These are phyloP conservation scores for Allacma fusca DNA, from an alignment of 2,888 invertebrate genomes.

Conservation along the genomic window DNA sequence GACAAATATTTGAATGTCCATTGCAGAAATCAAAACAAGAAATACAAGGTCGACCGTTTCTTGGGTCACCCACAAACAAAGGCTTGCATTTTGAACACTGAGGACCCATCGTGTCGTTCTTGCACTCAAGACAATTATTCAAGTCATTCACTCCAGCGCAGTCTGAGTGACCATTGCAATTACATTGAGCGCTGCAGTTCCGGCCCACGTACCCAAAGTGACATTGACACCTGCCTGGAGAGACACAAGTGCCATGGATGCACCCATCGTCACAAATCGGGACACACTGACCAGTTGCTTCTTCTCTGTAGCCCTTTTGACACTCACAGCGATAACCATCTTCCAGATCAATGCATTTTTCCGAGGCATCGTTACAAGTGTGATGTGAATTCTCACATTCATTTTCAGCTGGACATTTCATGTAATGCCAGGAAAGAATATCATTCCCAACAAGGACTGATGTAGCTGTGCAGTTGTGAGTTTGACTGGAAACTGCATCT, in stretches of 20 bases:
- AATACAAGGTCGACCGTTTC: constrained; percentile 81
- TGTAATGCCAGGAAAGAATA: constrained; percentile 79
- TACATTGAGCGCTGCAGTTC: constrained; percentile 92
- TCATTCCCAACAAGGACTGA: not conserved
- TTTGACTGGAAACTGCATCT: constrained; percentile 56
- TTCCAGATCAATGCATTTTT: constrained; percentile 84
- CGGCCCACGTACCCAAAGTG: constrained; percentile 94
- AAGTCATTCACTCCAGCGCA: constrained; percentile 87
- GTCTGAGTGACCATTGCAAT: constrained; percentile 93
- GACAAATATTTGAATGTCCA: constrained; percentile 84
- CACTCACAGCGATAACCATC: constrained; percentile 87
- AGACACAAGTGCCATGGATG: constrained; percentile 82
- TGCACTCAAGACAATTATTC: constrained; percentile 82
- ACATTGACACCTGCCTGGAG: constrained; percentile 85
- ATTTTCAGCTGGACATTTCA: constrained; percentile 89
- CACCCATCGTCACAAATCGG: constrained; percentile 86
- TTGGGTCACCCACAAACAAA: constrained; percentile 89
- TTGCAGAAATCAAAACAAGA: constrained; percentile 90
- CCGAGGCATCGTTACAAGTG: constrained; percentile 84
- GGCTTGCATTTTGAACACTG: constrained; percentile 91
- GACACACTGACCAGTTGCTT: constrained; percentile 69
- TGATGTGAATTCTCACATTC: constrained; percentile 92
- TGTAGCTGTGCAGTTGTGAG: constrained; percentile 27
- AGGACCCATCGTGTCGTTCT: constrained; percentile 91
- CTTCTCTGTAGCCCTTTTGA: constrained; percentile 58